Evolutionary conservation across 2,888 invertebrate species (phyloP).

Genomic region (Linnaemya vulpina): DNA sequence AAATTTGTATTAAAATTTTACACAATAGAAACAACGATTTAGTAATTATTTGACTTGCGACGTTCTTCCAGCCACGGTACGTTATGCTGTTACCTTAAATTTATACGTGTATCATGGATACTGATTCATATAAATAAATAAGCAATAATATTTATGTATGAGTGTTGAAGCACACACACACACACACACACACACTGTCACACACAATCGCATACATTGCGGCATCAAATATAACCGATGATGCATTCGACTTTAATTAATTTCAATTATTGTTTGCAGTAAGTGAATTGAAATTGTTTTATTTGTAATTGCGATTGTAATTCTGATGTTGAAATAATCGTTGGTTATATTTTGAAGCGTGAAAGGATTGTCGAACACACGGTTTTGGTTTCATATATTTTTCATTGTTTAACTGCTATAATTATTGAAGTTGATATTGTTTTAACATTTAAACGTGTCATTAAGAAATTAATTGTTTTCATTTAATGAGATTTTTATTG

Average conservation of each 20-base stretch:
- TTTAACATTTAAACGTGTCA: constrained; percentile 28
- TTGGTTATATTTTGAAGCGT: constrained; percentile 33
- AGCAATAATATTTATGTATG: background rate
- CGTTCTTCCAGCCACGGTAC: too few species aligned
- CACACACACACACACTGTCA: background rate
- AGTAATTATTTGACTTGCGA: too few species aligned
- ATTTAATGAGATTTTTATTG: constrained; percentile 46
- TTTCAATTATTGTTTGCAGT: constrained; percentile 66
- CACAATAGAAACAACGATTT: too few species aligned
- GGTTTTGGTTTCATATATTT: constrained; percentile 13
- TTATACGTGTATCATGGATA: constrained; percentile 18
- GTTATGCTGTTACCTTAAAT: background rate
- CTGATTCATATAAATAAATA: background rate
- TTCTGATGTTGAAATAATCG: constrained; percentile 50
- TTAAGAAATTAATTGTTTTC: constrained; percentile 25
- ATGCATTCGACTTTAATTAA: constrained; percentile 67
- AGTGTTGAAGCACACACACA: background rate
- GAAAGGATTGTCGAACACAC: background rate
- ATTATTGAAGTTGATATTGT: constrained; percentile 47
- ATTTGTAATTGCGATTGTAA: constrained; percentile 58
- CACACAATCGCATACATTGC: constrained; percentile 12
- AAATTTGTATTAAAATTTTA: too few species aligned
- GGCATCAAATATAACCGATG: constrained; percentile 65
- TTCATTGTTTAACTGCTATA: constrained; percentile 46
- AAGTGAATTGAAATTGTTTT: constrained; percentile 54